Evolutionary conservation across 2,888 invertebrate genomes (phyloP).

Genomic region (Scelioninae gen. 2): DNA sequence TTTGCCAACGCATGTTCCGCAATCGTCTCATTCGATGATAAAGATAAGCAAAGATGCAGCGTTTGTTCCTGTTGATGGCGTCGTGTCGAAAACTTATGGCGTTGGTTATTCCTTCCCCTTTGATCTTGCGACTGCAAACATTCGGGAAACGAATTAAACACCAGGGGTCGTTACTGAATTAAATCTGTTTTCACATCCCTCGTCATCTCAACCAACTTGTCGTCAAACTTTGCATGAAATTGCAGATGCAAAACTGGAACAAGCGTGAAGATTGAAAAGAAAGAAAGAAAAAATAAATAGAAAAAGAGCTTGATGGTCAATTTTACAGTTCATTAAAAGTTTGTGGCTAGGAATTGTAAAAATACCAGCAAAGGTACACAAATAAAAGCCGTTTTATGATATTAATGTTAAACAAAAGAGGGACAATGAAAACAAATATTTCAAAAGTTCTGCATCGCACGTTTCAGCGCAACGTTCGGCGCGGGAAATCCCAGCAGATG

Average conservation of each 20-base stretch:
- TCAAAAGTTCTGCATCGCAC: constrained; percentile 26
- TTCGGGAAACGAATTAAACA: too few species aligned
- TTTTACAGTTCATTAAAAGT: constrained; percentile 12
- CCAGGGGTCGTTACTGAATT: too few species aligned
- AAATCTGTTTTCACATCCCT: constrained; percentile 97
- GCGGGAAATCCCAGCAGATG: constrained; percentile 42
- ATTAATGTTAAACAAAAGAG: constrained; percentile 3
- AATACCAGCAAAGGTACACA: constrained; percentile 36
- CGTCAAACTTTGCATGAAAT: too few species aligned
- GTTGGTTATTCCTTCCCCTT: constrained; percentile 71
- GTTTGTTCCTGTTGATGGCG: constrained; percentile 90
- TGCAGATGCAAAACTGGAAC: too few species aligned
- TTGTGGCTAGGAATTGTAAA: not conserved
- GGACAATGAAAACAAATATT: constrained; percentile 18
- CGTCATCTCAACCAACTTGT: too few species aligned
- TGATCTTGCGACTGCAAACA: too few species aligned
- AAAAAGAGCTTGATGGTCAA: too few species aligned
- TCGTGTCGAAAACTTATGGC: constrained; percentile 90
- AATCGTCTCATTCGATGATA: constrained; percentile 89
- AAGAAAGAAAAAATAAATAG: not conserved
- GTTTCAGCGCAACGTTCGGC: not conserved
- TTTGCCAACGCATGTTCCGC: constrained; percentile 94
- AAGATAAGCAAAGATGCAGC: constrained; percentile 90
- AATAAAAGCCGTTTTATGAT: constrained; percentile 7
- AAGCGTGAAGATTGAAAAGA: too few species aligned